phyloP scores from a whole-genome alignment of 2,113 vertebrate genomes.

The Peucedramus taeniatus region DNA sequence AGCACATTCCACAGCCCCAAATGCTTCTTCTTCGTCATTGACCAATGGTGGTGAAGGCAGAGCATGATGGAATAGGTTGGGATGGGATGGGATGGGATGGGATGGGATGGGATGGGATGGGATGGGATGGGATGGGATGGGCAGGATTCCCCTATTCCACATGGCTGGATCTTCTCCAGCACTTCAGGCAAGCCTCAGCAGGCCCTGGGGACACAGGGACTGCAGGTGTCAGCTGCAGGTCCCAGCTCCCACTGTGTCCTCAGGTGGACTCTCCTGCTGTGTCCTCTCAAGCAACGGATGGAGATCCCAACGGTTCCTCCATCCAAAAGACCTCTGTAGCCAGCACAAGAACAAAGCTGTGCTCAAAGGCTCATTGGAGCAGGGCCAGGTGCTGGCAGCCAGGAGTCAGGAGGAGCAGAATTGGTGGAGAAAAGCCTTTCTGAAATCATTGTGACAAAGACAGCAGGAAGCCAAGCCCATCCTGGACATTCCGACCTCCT shows the following conservation, averaged over 20 bases:
- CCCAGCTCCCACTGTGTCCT: background rate
- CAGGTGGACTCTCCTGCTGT: background rate
- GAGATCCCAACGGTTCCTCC: fast-evolving
- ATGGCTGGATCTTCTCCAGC: background rate
- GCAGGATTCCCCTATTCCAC: background rate
- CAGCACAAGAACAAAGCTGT: background rate
- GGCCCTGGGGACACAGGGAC: background rate
- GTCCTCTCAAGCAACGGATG: too few relatives aligned
- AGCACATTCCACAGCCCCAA: background rate
- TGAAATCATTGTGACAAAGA: background rate
- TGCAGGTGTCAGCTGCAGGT: too few relatives aligned
- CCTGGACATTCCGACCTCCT: background rate
- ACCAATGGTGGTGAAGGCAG: background rate
- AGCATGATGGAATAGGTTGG: fast-evolving
- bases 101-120: too few relatives aligned
- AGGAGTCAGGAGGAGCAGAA: background rate
- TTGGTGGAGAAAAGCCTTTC: background rate
- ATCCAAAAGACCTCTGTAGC: too few relatives aligned
- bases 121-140: too few relatives aligned
- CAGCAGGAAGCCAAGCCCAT: background rate
- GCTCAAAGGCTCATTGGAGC: background rate
- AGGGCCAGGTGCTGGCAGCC: background rate
- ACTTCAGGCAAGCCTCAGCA: background rate
- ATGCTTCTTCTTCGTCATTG: fast-evolving
- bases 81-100: too few relatives aligned